These are phyloP conservation scores for Choloepus hoffmanni DNA, from an alignment of 2,113 vertebrate genomes.

Conservation along the genomic window DNA sequence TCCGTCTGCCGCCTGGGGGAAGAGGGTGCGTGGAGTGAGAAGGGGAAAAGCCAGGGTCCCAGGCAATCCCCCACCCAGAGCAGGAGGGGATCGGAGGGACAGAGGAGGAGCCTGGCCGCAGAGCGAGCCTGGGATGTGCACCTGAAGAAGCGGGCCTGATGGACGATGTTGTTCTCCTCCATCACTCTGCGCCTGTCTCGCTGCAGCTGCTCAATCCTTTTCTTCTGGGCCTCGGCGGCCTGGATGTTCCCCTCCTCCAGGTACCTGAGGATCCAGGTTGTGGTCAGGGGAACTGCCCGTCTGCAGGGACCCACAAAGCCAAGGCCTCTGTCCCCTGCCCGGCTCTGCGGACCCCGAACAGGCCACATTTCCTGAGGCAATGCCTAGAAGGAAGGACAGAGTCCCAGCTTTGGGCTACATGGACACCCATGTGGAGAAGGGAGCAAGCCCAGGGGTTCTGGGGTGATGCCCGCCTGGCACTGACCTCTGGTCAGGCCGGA, in stretches of 20 bases:
- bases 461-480: not conserved
- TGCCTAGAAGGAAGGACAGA: not conserved
- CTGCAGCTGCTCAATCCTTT: constrained; percentile 94
- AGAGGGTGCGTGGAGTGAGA: rapidly evolving
- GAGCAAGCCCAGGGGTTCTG: rapidly evolving
- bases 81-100: not conserved
- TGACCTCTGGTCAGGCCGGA: constrained; percentile 95
- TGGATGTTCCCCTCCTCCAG: constrained; percentile 93
- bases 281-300: not conserved
- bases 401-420: not conserved
- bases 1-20: constrained; percentile 87
- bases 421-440: rapidly evolving
- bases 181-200: constrained; percentile 92
- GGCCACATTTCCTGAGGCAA: not conserved
- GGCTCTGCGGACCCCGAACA: not conserved
- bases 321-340: not conserved
- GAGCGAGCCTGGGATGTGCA: constrained; percentile 56
- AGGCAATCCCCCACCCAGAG: not conserved
- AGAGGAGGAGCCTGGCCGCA: too few species aligned
- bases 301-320: not conserved
- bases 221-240: constrained; percentile 92
- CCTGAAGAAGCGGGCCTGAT: constrained; percentile 95
- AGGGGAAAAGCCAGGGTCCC: not conserved
- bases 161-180: constrained; percentile 91
- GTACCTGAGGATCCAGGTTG: constrained; percentile 85